These are phyloP conservation scores for Stratiomys singularior DNA, from an alignment of 2,888 invertebrate species.

Conservation along the genomic window DNA sequence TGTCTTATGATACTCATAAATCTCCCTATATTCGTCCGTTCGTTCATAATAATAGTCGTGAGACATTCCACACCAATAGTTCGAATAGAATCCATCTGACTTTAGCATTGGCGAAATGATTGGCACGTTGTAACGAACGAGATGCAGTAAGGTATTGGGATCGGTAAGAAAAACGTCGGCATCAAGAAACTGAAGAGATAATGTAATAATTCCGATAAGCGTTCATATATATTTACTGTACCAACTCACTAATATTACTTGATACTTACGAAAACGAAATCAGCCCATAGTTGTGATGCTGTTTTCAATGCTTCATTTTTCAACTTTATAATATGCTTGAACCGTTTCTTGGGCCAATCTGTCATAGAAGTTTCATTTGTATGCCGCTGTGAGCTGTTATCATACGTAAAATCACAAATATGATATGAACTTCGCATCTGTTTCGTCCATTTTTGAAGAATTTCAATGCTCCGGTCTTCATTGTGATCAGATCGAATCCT, in stretches of 20 bases:
- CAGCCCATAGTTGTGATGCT: conserved; percentile 85
- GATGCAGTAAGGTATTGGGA: conserved; percentile 70
- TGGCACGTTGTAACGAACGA: conserved; percentile 72
- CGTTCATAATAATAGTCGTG: conserved; percentile 83
- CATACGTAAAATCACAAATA: conserved; percentile 68
- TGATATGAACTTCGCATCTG: conserved; percentile 75
- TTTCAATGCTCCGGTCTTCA: conserved; percentile 77
- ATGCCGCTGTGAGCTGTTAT: conserved; percentile 61
- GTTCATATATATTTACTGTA: not conserved
- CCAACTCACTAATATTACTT: not conserved
- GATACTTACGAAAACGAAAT: conserved; percentile 84
- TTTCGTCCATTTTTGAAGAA: conserved; percentile 79
- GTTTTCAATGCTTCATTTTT: conserved; percentile 79
- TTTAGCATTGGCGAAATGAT: conserved; percentile 87
- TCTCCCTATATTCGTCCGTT: conserved; percentile 85
- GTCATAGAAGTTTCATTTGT: conserved; percentile 72
- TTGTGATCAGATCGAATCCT: conserved; percentile 92
- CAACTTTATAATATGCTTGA: conserved; percentile 80
- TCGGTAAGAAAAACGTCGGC: conserved; percentile 85
- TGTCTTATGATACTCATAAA: conserved; percentile 73
- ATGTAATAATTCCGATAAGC: too few species aligned
- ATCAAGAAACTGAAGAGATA: conserved; percentile 78
- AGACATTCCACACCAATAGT: conserved; percentile 97
- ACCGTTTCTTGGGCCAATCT: conserved; percentile 82
- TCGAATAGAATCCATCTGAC: conserved; percentile 89